These are phyloP conservation scores for Phoenicopterus ruber DNA, from an alignment of 2,113 vertebrate species.

Conservation along the genomic window DNA sequence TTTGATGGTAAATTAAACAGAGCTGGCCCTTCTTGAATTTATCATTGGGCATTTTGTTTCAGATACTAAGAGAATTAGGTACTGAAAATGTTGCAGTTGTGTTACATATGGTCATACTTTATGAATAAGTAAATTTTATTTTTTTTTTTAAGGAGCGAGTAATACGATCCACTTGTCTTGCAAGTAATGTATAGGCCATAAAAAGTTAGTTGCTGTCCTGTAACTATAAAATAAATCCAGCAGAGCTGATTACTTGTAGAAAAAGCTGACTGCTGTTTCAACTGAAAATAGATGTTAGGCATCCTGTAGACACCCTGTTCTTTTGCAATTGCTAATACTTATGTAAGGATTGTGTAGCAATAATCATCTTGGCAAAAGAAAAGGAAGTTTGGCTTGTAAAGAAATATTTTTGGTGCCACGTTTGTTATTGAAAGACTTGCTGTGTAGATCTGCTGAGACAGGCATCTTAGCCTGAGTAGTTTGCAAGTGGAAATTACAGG, in stretches of 20 bases:
- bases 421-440: not conserved
- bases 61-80: not conserved
- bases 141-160: not conserved
- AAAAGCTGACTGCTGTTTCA: not conserved
- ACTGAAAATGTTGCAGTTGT: not conserved
- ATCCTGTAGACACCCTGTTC: not conserved
- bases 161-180: not conserved
- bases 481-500: not conserved
- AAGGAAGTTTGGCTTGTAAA: not conserved
- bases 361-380: not conserved
- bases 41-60: not conserved
- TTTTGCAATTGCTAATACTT: not conserved
- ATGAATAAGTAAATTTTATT: not conserved
- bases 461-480: not conserved
- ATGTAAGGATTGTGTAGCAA: not conserved
- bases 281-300: not conserved
- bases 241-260: not conserved
- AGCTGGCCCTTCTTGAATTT: not conserved
- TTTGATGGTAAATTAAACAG: not conserved
- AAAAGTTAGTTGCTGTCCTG: not conserved
- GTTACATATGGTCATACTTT: not conserved
- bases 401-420: not conserved
- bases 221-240: not conserved
- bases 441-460: not conserved
- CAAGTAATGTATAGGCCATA: not conserved